Percentiles rank a stretch among this genome's conserved stretches.
Conservation (phyloP, 2,797 vertebrate genomes). For the Lerista edwardsae region DNA sequence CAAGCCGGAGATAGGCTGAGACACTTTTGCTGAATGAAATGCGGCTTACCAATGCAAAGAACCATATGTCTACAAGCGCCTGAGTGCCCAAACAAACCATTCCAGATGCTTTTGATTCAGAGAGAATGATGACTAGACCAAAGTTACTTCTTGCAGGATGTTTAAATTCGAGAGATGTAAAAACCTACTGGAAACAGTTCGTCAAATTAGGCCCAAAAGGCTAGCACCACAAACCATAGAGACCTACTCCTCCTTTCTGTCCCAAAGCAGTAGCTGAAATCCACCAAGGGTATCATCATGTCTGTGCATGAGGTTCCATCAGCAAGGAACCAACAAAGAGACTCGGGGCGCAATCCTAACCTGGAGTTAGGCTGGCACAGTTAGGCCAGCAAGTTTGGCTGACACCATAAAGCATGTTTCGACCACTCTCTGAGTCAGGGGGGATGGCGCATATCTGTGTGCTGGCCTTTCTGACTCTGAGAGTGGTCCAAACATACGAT, state of each 20-base stretch:
- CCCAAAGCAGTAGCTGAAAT: neutral
- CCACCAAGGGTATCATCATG: neutral
- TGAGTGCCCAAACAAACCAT: conserved; percentile 8
- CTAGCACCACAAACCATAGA: neutral
- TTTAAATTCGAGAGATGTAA: conserved; percentile 1
- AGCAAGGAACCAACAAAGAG: neutral
- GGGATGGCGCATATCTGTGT: too few species aligned
- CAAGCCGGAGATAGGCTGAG: neutral
- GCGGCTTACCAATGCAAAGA: neutral
- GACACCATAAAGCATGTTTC: too few species aligned
- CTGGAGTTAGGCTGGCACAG: too few species aligned
- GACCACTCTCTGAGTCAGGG: too few species aligned
- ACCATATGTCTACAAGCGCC: neutral
- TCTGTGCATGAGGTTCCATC: neutral
- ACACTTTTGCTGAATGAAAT: conserved; percentile 4
- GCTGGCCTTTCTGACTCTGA: too few species aligned
- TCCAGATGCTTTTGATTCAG: conserved; percentile 10
- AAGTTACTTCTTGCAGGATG: neutral
- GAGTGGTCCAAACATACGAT: too few species aligned
- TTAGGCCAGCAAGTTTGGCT: too few species aligned
- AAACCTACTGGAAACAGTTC: neutral
- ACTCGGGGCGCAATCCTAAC: too few species aligned
- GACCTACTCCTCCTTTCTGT: neutral
- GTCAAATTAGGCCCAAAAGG: neutral
- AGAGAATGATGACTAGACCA: neutral